A percentile compares a stretch with the other conserved stretches of the same genome.
Conservation (phyloP, 2,888 invertebrate species). For the Torymus aiolomorphi region DNA sequence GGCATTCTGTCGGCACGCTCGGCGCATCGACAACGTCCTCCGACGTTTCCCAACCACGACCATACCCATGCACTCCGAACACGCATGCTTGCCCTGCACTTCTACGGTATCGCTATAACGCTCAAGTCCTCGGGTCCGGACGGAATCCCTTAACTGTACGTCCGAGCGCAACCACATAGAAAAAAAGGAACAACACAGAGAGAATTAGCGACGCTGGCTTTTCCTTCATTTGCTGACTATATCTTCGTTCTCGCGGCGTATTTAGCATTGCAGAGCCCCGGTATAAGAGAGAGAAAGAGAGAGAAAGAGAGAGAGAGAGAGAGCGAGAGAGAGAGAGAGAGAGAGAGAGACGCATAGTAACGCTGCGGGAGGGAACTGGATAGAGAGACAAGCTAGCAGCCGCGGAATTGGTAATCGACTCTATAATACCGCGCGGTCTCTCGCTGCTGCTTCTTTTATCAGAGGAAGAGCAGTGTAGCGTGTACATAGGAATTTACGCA, state of each 20-base stretch:
- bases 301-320: slow-evolving; percentile 1
- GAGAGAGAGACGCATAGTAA: neutral
- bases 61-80: no score
- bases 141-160: slow-evolving; percentile 18
- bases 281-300: slow-evolving; percentile 2
- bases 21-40: no score
- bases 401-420: slow-evolving; percentile 49
- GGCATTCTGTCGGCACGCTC: no score
- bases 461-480: neutral
- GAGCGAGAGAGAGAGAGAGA: neutral
- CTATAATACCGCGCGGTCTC: slow-evolving; percentile 23
- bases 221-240: slow-evolving; percentile 22
- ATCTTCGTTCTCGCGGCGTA: slow-evolving; percentile 7
- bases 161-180: neutral
- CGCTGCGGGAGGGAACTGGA: slow-evolving; percentile 5
- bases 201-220: slow-evolving; percentile 10
- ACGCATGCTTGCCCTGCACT: no score
- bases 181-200: neutral
- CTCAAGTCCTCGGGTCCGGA: neutral
- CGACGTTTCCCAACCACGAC: no score
- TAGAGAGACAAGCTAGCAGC: slow-evolving; percentile 40
- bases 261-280: slow-evolving; percentile 48
- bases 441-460: slow-evolving; percentile 47
- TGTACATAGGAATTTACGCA: no score
- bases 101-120: no score